Evolutionary conservation across 2,797 vertebrate species (phyloP), one percentile per base, ranked within the genome.

Genomic region (Acipenser ruthenus): DNA sequence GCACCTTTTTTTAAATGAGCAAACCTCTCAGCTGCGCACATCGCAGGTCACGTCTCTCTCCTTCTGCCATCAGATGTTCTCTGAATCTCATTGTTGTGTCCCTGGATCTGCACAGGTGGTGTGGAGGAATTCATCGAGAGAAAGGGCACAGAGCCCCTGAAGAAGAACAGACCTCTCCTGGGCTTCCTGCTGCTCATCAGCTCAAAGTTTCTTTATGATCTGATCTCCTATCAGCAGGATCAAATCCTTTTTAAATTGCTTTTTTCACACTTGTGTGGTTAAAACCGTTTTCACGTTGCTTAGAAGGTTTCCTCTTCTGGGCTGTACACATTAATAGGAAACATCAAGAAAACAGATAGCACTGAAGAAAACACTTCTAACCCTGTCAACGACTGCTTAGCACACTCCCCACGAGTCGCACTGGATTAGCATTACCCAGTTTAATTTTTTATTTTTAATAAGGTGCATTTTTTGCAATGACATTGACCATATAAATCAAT

Each of bases 241-340:
- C 67, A 68, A 75, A 74, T 76, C 80, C 72, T 77, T 76, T 75
- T 78, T 69, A 79, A 84, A 84, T 82, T 80, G 78, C 72, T 78
- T 83, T 37, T 75, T 82, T 84, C 77, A 82, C 78, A 82, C 78
- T 75, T 75, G 69, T 67, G 59, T 79, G 74, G 62, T 13, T 60
- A 66, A 49, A 52, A 37, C 23, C 23, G 23, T 37, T 10, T 10
- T 6, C 65, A 58, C 37, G 23, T 13, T 12, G 58, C 65, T 59
- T 66, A 55, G 53, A 23, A 10, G 50, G 23, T 23, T 12, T 10
- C 18, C 18, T 55, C 50, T 50, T 13, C 9, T 11, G 52, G 11
- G 1, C 52, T 6, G 18, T 7, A 8, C 10, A 23, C 9, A 49
- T 58, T 6, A 58, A 58, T 37, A 37, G 1, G 23, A 37, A 37